Evolutionary conservation across 2,113 vertebrate species (phyloP).

Genomic region (Aphyosemion australe): DNA sequence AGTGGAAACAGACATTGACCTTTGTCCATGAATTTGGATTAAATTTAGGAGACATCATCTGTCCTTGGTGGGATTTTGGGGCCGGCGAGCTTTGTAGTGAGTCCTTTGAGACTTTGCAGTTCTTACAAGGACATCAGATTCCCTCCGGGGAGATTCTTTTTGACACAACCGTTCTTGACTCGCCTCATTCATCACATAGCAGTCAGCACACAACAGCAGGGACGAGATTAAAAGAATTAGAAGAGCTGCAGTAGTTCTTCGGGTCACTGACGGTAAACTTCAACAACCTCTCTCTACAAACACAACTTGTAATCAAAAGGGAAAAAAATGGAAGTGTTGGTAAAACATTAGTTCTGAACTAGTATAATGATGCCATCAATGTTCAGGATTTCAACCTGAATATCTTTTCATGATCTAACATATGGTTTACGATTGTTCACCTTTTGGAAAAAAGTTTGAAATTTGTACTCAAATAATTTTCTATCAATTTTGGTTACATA

Average conservation of each 20-base stretch:
- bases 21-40: constrained; percentile 38
- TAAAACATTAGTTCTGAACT: background rate
- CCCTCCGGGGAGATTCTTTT: constrained; percentile 55
- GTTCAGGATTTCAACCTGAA: too few relatives aligned
- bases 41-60: constrained; percentile 45
- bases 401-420: too few relatives aligned
- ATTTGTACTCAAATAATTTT: too few relatives aligned
- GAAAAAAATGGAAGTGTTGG: too few relatives aligned
- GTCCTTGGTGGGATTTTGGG: constrained; percentile 55
- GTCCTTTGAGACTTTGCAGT: constrained; percentile 46
- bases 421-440: too few relatives aligned
- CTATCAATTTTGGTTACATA: too few relatives aligned
- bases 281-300: background rate
- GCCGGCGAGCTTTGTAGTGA: constrained; percentile 2
- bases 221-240: constrained; percentile 20
- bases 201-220: constrained; percentile 9
- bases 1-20: constrained; percentile 2
- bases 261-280: background rate
- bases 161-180: constrained; percentile 57
- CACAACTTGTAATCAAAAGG: background rate
- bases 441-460: too few relatives aligned
- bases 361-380: background rate
- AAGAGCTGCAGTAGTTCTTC: constrained; percentile 2
- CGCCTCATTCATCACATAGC: constrained; percentile 56
- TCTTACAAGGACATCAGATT: constrained; percentile 67